phyloP scores from a whole-genome alignment of 64 coral and sea anemone species.

The Porites australiensis region DNA sequence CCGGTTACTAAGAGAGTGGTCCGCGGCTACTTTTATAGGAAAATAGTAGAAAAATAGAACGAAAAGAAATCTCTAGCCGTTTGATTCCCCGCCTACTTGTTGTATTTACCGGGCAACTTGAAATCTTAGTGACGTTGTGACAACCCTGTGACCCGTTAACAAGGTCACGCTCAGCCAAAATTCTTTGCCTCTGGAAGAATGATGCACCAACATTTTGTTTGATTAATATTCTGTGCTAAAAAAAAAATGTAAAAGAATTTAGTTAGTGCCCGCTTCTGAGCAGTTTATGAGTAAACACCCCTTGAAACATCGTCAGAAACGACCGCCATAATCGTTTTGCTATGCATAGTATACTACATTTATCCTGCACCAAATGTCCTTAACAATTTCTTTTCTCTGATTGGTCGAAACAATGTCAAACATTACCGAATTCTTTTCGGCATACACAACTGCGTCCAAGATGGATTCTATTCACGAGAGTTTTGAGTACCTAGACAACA shows the following conservation, averaged over 20 bases:
- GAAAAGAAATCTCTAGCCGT: too few species aligned
- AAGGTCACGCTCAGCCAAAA: neutral
- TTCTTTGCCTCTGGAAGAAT: neutral
- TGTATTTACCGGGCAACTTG: too few species aligned
- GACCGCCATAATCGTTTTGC: neutral
- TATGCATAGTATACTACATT: too few species aligned
- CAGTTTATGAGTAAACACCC: neutral
- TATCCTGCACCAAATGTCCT: too few species aligned
- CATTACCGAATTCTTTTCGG: neutral
- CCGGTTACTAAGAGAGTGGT: too few species aligned
- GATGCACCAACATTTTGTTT: neutral
- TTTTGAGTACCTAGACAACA: conserved; percentile 62
- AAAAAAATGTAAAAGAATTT: neutral
- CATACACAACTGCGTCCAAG: conserved; percentile 57
- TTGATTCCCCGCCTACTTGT: too few species aligned
- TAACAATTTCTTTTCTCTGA: too few species aligned
- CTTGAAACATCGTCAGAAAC: neutral
- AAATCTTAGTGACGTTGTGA: too few species aligned
- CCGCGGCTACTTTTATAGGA: too few species aligned
- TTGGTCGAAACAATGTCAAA: neutral
- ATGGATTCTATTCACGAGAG: conserved; percentile 81
- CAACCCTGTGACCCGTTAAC: too few species aligned
- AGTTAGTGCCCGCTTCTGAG: neutral
- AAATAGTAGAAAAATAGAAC: too few species aligned
- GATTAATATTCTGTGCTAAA: neutral